Percentiles rank a stretch among this genome's conserved stretches.
Conservation (phyloP, 1,140 invertebrate genomes). For the Bursaphelenchus mucronatus region DNA sequence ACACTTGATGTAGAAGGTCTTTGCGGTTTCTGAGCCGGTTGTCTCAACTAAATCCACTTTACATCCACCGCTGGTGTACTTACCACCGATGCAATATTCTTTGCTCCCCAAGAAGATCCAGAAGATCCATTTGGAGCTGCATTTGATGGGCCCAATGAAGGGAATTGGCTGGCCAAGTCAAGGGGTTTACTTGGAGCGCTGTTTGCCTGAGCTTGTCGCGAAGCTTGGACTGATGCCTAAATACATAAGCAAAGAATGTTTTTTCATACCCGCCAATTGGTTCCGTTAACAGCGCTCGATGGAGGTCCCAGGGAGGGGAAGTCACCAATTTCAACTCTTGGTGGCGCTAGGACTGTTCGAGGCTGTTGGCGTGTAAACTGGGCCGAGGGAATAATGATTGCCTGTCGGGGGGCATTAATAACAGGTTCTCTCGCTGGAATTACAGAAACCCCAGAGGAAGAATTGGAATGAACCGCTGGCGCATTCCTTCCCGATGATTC, state of each 20-base stretch:
- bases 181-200: neutral
- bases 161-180: constrained; percentile 8
- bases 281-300: constrained; percentile 3
- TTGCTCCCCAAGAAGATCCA: neutral
- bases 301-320: constrained; percentile 4
- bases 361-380: neutral
- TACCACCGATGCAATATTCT: constrained; percentile 9
- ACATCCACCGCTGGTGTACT: neutral
- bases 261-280: constrained; percentile 15
- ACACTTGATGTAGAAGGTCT: neutral
- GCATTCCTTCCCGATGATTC: no score
- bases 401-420: neutral
- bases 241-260: neutral
- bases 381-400: constrained; percentile 14
- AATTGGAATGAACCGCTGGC: neutral
- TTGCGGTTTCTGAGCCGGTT: constrained; percentile 4
- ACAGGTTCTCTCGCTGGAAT: constrained; percentile 4
- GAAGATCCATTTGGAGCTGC: neutral
- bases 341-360: neutral
- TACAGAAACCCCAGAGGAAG: constrained; percentile 7
- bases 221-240: constrained; percentile 2
- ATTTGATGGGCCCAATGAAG: constrained; percentile 1
- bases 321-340: constrained; percentile 3
- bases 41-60: neutral
- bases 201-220: no score